phyloP scores from a whole-genome alignment of 2,113 vertebrate genomes.

The Ceyx margarethae region DNA sequence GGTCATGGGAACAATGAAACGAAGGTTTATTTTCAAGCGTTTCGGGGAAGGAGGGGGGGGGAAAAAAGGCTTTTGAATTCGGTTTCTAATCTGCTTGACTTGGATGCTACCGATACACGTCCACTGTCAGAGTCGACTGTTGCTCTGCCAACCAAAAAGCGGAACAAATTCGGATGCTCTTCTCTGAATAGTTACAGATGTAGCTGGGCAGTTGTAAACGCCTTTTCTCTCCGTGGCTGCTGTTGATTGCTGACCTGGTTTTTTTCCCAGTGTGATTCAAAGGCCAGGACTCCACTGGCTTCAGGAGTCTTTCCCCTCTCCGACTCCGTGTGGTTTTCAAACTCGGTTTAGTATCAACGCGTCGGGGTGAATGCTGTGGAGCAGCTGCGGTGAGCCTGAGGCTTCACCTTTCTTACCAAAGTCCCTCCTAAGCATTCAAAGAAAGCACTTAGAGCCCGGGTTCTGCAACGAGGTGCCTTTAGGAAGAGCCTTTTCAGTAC shows the following conservation, averaged over 20 bases:
- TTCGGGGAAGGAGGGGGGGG: background rate
- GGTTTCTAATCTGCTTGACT: background rate
- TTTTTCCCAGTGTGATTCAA: background rate
- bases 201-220: background rate
- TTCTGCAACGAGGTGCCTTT: background rate
- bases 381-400: background rate
- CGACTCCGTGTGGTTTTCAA: background rate
- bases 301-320: background rate
- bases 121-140: background rate
- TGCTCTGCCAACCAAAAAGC: background rate
- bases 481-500: slow-evolving; percentile 6
- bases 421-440: background rate
- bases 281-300: background rate
- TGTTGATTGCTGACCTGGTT: background rate
- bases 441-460: background rate
- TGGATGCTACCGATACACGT: background rate
- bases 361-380: fast-evolving
- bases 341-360: fast-evolving
- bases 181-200: background rate
- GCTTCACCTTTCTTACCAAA: background rate
- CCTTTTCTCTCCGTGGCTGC: background rate
- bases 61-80: background rate
- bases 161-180: background rate
- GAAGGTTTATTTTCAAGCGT: background rate
- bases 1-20: background rate